Conservation (phyloP, 2,797 vertebrate species). For the Danio aesculapii region DNA sequence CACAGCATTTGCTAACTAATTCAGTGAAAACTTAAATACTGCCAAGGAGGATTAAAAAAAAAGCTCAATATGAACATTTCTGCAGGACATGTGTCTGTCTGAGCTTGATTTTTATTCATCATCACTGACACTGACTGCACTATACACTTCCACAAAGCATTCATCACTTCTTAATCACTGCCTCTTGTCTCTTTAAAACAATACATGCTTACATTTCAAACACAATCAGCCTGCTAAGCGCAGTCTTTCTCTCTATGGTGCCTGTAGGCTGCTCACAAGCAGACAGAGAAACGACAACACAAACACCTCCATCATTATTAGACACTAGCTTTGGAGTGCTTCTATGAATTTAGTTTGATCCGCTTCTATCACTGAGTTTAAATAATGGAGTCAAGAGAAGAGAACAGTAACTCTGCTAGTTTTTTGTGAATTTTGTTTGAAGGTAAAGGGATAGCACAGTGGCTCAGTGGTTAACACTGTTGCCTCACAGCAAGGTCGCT, state of each 20-base stretch:
- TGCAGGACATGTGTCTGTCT: not conserved
- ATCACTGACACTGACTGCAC: slow-evolving; percentile 32
- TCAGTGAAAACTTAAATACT: not conserved
- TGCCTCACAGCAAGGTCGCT: no score
- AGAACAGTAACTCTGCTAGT: not conserved
- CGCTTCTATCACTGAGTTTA: not conserved
- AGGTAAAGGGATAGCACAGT: no score
- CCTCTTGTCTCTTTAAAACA: slow-evolving; percentile 37
- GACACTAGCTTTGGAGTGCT: not conserved
- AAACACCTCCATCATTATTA: slow-evolving; percentile 10
- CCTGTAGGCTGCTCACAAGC: not conserved
- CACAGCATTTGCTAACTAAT: not conserved
- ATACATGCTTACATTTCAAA: slow-evolving; percentile 24
- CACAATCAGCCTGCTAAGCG: slow-evolving; percentile 31
- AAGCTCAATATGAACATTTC: slow-evolving; percentile 5
- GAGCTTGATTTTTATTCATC: slow-evolving; percentile 24
- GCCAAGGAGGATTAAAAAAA: not conserved
- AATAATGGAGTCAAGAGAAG: not conserved
- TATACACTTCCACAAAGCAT: slow-evolving; percentile 27
- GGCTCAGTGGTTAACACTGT: no score
- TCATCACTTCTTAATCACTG: slow-evolving; percentile 23
- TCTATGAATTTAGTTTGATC: not conserved
- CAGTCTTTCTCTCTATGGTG: slow-evolving; percentile 9
- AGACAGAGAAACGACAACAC: not conserved
- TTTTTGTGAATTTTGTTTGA: no score